phyloP scores from a whole-genome alignment of 92 coral and sea anemone genomes.

The Umimayanthus chanpuru region DNA sequence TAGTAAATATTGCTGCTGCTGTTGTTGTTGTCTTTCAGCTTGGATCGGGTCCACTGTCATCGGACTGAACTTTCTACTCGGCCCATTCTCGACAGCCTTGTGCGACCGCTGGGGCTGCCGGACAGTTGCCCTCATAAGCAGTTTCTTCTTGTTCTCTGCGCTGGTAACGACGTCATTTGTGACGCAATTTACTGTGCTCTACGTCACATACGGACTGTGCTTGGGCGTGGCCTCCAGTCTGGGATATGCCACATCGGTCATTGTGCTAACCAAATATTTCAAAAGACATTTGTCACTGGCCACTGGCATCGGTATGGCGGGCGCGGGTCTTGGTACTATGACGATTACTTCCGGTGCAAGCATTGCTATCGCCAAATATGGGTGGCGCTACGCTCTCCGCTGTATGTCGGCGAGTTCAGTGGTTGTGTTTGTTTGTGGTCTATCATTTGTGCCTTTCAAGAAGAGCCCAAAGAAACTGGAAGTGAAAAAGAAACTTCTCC shows the following conservation, averaged over 20 bases:
- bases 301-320: slow-evolving; percentile 41
- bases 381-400: slow-evolving; percentile 33
- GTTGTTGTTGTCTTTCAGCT: neutral
- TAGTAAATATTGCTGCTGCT: too few species aligned
- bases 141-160: slow-evolving; percentile 33
- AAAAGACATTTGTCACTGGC: slow-evolving; percentile 41
- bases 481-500: neutral
- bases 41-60: slow-evolving; percentile 45
- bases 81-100: slow-evolving; percentile 30
- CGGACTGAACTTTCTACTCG: slow-evolving; percentile 35
- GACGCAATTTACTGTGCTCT: slow-evolving; percentile 12
- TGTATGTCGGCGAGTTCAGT: slow-evolving; percentile 31
- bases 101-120: slow-evolving; percentile 48
- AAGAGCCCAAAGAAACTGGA: neutral
- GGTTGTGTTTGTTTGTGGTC: slow-evolving; percentile 32
- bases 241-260: slow-evolving; percentile 35
- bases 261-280: slow-evolving; percentile 35
- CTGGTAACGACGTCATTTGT: slow-evolving; percentile 30
- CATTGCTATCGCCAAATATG: slow-evolving; percentile 20
- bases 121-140: slow-evolving; percentile 31
- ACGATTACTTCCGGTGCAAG: slow-evolving; percentile 33
- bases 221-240: slow-evolving; percentile 45
- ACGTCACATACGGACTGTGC: slow-evolving; percentile 39
- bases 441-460: slow-evolving; percentile 20
- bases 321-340: slow-evolving; percentile 37